Evolutionary conservation across 2,888 invertebrate genomes (phyloP).

Genomic region (Oxycera nigricornis): DNA sequence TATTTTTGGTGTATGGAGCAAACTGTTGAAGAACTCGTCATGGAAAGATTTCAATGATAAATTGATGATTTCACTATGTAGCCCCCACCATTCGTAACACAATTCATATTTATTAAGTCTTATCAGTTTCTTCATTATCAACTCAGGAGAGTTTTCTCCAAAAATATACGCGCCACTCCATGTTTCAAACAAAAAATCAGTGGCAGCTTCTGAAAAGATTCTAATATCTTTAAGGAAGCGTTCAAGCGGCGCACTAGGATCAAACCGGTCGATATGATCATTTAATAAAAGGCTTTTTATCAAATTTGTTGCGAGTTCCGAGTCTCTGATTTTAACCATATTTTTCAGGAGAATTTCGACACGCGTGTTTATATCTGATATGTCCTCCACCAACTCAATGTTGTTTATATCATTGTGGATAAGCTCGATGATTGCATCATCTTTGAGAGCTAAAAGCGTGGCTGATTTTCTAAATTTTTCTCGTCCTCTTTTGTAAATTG

Average conservation of each 20-base stretch:
- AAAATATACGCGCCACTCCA: constrained; percentile 69
- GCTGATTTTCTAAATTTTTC: constrained; percentile 47
- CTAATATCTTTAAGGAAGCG: constrained; percentile 69
- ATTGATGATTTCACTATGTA: constrained; percentile 69
- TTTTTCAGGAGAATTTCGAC: constrained; percentile 55
- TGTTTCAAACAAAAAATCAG: constrained; percentile 65
- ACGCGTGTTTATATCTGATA: constrained; percentile 53
- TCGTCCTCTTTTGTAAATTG: neutral
- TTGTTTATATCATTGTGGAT: constrained; percentile 53
- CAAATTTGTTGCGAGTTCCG: constrained; percentile 55
- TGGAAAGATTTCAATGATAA: constrained; percentile 52
- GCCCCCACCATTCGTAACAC: constrained; percentile 69
- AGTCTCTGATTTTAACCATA: constrained; percentile 57
- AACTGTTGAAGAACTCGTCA: constrained; percentile 55
- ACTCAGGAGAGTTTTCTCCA: constrained; percentile 56
- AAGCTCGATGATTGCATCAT: constrained; percentile 1
- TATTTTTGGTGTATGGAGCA: constrained; percentile 53
- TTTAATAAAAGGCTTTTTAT: constrained; percentile 63
- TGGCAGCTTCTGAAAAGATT: constrained; percentile 69
- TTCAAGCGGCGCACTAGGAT: constrained; percentile 52
- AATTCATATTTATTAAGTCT: constrained; percentile 62
- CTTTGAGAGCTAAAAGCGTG: constrained; percentile 40
- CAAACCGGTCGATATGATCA: constrained; percentile 62
- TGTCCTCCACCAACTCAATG: constrained; percentile 53
- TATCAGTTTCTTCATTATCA: constrained; percentile 56